phyloP scores from a whole-genome alignment of 1,140 invertebrate species.

The Hormaphis cornu region DNA sequence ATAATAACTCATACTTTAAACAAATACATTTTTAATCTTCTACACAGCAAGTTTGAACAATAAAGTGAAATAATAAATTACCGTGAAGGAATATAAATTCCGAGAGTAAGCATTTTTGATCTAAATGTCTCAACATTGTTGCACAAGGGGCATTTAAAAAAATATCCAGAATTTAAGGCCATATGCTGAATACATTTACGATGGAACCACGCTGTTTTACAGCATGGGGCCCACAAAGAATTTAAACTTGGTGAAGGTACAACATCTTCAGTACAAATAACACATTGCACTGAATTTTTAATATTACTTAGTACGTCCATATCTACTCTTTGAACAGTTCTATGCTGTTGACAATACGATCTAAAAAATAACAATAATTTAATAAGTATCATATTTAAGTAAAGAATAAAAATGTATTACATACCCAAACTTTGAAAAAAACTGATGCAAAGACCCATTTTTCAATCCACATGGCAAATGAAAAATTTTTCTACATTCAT shows the following conservation, averaged over 20 bases:
- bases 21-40: background rate
- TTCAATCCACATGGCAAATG: conserved; percentile 55
- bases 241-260: conserved; percentile 41
- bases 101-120: conserved; percentile 51
- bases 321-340: conserved; percentile 44
- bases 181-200: conserved; percentile 52
- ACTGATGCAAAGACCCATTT: conserved; percentile 50
- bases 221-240: conserved; percentile 53
- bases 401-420: background rate
- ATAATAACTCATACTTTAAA: too few relatives aligned
- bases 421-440: conserved; percentile 53
- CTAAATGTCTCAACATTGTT: conserved; percentile 54
- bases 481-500: conserved; percentile 49
- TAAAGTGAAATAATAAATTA: conserved; percentile 40
- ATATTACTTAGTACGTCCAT: background rate
- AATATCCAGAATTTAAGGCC: conserved; percentile 55
- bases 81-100: conserved; percentile 56
- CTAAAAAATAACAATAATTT: conserved; percentile 42
- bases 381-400: background rate
- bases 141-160: conserved; percentile 60
- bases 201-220: conserved; percentile 54
- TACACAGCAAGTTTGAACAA: too few relatives aligned
- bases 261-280: conserved; percentile 51
- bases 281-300: conserved; percentile 42
- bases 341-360: conserved; percentile 53